phyloP scores from a whole-genome alignment of 2,888 invertebrate species.

The Parapristionchus giblindavisi region DNA sequence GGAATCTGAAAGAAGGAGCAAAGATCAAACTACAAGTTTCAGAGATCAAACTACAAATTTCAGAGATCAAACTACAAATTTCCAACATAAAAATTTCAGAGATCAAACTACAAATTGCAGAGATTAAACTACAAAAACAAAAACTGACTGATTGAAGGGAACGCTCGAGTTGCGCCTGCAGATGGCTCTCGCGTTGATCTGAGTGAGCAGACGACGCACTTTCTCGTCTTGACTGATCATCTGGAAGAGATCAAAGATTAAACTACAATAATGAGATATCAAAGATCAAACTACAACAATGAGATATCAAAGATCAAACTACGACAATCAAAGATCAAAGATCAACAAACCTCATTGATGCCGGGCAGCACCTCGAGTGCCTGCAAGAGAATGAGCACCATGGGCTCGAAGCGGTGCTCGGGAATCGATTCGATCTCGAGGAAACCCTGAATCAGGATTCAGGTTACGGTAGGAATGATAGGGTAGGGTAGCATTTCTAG shows the following conservation, averaged over 20 bases:
- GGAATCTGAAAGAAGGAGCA: too few species aligned
- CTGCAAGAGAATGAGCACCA: not conserved
- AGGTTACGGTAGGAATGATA: too few species aligned
- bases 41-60: too few species aligned
- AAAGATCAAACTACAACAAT: not conserved
- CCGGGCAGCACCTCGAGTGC: not conserved
- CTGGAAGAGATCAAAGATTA: not conserved
- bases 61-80: too few species aligned
- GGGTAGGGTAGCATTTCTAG: too few species aligned
- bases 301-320: not conserved
- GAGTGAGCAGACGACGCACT: not conserved
- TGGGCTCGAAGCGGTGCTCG: not conserved
- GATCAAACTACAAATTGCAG: too few species aligned
- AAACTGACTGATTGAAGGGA: not conserved
- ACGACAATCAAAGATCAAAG: not conserved
- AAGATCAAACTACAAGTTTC: too few species aligned
- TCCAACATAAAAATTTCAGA: too few species aligned
- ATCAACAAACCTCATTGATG: not conserved
- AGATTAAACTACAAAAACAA: too few species aligned
- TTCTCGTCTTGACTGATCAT: not conserved
- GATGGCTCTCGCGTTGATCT: not conserved
- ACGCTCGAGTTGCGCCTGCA: not conserved
- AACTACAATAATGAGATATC: not conserved
- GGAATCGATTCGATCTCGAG: not conserved
- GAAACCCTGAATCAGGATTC: slow-evolving; percentile 5